Evolutionary conservation across 2,113 vertebrate genomes (phyloP), one percentile per base, ranked within the genome.

Genomic region (Pleuronectes platessa): DNA sequence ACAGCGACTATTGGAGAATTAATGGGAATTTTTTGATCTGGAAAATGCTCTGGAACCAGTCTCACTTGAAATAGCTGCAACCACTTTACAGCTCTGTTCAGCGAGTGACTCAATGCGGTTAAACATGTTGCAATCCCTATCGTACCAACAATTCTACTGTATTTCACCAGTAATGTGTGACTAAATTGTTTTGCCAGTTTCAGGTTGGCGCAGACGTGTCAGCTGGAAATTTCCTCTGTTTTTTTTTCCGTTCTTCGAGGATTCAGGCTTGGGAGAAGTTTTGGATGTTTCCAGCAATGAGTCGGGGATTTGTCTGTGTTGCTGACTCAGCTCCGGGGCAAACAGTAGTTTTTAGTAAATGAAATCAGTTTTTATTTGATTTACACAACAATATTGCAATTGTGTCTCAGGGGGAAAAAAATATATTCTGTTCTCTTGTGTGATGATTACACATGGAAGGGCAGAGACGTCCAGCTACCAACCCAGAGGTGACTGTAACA

Each of bases 281-380:
- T 42, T 11, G 12, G 2, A 10, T 2, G 23, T 74, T 74, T 72
- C 23, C 69, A 63, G 63, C 55, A 74, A 68, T 76, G 64, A 42
- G n/a, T 71, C 68, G 62, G 24, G 56, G 35, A 64, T 74, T 81
- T 73, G 23, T 70, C 42, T 75, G 65, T 73, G 75, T 82, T 76
- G 35, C 31, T 37, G 35, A 37, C 35, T 10, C 35, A 10, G 9
- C 35, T 37, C 31, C 6, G 6, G 5, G 31, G 31, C 31, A 31
- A 27, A 27, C 5, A 27, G 27, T 27, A 27, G 27, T 5, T 27
- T 27, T 27, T 27, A 27, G 27, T 27, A 27, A 27, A 27, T 27
- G 3, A 5, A 27, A 27, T 27, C 27, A 27, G 35, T 37, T 2
- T 37, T 37, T 37, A 37, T 11, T 37, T 37, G 3, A 47, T 14